Conservation (phyloP, 1,140 invertebrate genomes). For the Aphelenchoides avenae region DNA sequence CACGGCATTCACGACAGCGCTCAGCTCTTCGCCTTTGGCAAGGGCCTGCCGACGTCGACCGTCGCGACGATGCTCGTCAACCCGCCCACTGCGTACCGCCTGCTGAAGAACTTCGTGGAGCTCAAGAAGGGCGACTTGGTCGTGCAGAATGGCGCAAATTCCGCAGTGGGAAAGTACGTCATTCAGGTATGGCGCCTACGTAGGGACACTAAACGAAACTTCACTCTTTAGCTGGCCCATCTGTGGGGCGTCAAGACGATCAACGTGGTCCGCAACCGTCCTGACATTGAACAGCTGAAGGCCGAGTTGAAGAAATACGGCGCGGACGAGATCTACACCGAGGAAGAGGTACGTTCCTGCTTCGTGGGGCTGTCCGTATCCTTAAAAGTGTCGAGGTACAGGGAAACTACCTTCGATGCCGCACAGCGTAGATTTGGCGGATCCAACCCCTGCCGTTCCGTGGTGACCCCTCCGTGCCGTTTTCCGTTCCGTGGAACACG, state of each 20-base stretch:
- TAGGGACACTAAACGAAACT: too few relatives aligned
- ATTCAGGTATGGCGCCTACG: slow-evolving; percentile 65
- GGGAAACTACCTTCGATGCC: too few relatives aligned
- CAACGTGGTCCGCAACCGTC: slow-evolving; percentile 79
- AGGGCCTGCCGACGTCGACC: slow-evolving; percentile 58
- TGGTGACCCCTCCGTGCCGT: too few relatives aligned
- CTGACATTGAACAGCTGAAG: slow-evolving; percentile 72
- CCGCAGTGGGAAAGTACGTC: slow-evolving; percentile 87
- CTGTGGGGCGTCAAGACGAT: slow-evolving; percentile 69
- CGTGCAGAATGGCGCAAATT: slow-evolving; percentile 95
- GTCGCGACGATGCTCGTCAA: slow-evolving; percentile 85
- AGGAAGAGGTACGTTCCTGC: slow-evolving; percentile 66
- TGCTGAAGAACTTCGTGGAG: slow-evolving; percentile 82
- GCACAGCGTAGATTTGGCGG: too few relatives aligned
- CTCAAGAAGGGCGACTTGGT: slow-evolving; percentile 75
- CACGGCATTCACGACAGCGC: slow-evolving; percentile 33
- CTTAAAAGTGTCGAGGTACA: too few relatives aligned
- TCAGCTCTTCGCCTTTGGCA: slow-evolving; percentile 36
- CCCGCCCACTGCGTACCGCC: slow-evolving; percentile 81
- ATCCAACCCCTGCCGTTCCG: too few relatives aligned
- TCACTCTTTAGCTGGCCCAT: slow-evolving; percentile 46
- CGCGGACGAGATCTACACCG: slow-evolving; percentile 81
- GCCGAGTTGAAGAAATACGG: slow-evolving; percentile 71
- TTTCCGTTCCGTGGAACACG: too few relatives aligned
- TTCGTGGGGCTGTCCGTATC: too few relatives aligned